A percentile compares a stretch with the other conserved stretches of the same genome.
Conservation (phyloP, 2,797 vertebrate species). For the Spinibarbus caldwelli region DNA sequence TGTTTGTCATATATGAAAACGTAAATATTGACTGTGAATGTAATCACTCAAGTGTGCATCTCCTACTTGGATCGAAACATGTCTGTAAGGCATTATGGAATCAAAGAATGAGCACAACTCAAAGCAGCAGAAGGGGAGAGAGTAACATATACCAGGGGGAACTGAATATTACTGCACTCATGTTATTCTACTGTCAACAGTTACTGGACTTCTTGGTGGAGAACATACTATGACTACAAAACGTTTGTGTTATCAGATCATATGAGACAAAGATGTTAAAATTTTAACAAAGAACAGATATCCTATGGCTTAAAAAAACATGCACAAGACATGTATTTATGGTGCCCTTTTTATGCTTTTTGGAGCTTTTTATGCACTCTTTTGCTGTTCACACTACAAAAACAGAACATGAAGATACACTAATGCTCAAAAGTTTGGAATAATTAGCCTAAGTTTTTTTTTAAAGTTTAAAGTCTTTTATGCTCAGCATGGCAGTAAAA, state of each 20-base stretch:
- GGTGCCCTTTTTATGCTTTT: neutral
- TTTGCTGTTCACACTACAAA: too few species aligned
- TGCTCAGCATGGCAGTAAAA: too few species aligned
- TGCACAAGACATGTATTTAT: neutral
- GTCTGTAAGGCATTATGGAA: conserved; percentile 28
- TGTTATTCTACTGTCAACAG: conserved; percentile 1
- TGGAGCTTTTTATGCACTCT: neutral
- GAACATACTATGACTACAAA: neutral
- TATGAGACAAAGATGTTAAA: neutral
- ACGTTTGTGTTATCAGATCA: neutral
- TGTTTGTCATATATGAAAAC: conserved; percentile 13
- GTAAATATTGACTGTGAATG: neutral
- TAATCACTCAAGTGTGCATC: neutral
- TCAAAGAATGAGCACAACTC: conserved; percentile 26
- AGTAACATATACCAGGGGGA: neutral
- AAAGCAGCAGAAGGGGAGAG: conserved; percentile 17
- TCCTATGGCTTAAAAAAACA: neutral
- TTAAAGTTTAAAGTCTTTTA: too few species aligned
- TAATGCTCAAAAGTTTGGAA: neutral
- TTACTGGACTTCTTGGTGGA: conserved; percentile 18
- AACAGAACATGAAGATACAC: neutral
- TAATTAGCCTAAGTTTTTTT: too few species aligned
- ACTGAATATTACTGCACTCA: neutral
- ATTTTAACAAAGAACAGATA: neutral
- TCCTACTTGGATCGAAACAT: conserved; percentile 17